These are phyloP conservation scores for Lepus europaeus DNA, from an alignment of 2,113 vertebrate species.

Conservation along the genomic window DNA sequence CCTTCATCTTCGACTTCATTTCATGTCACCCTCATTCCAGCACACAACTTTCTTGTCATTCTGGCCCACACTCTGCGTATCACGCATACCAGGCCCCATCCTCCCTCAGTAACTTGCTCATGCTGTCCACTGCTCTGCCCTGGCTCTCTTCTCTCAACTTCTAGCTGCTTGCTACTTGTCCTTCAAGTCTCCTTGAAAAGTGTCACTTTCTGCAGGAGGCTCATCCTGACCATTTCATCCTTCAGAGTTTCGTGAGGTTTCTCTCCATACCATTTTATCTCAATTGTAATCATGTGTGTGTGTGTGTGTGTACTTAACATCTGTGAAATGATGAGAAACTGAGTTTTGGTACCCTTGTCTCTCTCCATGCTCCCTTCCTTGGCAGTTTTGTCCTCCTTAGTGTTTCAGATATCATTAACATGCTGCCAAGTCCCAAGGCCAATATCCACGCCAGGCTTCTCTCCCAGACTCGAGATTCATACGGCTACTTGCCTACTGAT, in stretches of 20 bases:
- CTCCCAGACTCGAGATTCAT: background rate
- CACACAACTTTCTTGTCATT: background rate
- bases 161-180: background rate
- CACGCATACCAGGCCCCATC: background rate
- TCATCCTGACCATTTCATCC: background rate
- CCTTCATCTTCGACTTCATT: background rate
- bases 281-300: background rate
- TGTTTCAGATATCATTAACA: background rate
- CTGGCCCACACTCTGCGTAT: background rate
- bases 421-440: background rate
- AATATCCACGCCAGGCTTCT: background rate
- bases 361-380: background rate
- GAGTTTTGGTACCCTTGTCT: background rate
- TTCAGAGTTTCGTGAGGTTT: background rate
- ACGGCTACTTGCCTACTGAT: background rate
- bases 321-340: background rate
- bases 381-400: background rate
- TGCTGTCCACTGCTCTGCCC: background rate
- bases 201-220: background rate
- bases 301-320: background rate
- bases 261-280: background rate
- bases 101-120: background rate
- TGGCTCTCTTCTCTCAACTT: background rate
- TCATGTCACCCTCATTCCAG: background rate
- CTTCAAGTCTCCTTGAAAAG: background rate